These are phyloP conservation scores for Aplysia californica DNA, from an alignment of 1,140 invertebrate species.

Conservation along the genomic window DNA sequence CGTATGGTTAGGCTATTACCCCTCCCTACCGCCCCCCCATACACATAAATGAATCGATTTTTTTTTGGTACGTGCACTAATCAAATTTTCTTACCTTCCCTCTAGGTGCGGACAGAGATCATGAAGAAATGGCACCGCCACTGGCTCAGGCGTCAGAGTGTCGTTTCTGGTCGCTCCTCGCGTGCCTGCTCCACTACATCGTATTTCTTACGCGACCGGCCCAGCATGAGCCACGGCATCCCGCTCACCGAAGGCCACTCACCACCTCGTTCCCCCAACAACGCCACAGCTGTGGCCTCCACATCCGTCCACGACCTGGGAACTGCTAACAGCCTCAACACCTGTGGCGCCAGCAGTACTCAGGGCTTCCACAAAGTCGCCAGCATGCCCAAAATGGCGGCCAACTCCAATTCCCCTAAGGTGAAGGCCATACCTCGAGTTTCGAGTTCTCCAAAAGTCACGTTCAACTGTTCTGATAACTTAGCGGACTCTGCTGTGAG, in stretches of 20 bases:
- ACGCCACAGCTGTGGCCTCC: background rate
- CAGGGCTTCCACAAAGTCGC: background rate
- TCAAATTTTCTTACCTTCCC: background rate
- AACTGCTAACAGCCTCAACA: too few species aligned
- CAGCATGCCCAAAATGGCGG: slow-evolving; percentile 12
- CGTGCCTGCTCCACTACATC: slow-evolving; percentile 30
- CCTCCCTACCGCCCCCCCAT: background rate
- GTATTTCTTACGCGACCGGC: slow-evolving; percentile 22
- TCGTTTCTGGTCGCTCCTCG: slow-evolving; percentile 25
- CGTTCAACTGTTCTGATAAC: background rate
- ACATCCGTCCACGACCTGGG: too few species aligned
- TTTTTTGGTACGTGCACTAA: too few species aligned
- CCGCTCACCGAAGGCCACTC: background rate
- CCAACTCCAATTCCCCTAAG: background rate
- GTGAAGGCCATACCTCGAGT: background rate
- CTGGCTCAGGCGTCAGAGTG: slow-evolving; percentile 23
- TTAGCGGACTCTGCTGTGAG: background rate
- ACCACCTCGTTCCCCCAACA: too few species aligned
- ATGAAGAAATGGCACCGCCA: slow-evolving; percentile 33
- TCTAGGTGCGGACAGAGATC: slow-evolving; percentile 31
- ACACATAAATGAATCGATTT: background rate
- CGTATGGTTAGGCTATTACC: too few species aligned
- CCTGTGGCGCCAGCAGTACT: background rate
- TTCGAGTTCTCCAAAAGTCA: slow-evolving; percentile 4
- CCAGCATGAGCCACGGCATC: slow-evolving; percentile 17